phyloP scores from a whole-genome alignment of 1,140 invertebrate species.

The Bombus difficillimus region DNA sequence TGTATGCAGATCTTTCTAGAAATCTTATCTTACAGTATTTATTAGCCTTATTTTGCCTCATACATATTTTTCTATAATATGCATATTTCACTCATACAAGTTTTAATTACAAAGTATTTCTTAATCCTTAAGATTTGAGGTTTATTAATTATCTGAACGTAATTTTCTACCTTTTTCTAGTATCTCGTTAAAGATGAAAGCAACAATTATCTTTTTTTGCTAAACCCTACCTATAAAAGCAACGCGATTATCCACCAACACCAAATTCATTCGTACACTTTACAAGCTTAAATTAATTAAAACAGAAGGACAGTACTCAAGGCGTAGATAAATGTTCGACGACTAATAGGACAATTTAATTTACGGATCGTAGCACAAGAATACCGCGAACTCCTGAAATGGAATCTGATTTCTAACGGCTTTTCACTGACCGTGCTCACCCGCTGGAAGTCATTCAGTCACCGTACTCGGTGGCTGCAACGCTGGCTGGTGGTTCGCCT shows the following conservation, averaged over 20 bases:
- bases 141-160: not conserved
- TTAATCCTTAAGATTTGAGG: not conserved
- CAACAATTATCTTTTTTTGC: too few species aligned
- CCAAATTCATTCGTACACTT: too few species aligned
- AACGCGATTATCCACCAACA: not conserved
- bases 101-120: not conserved
- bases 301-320: not conserved
- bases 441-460: slow-evolving; percentile 44
- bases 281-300: too few species aligned
- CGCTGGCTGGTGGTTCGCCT: slow-evolving; percentile 39
- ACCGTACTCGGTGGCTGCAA: slow-evolving; percentile 27
- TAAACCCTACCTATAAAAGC: not conserved
- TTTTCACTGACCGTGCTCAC: slow-evolving; percentile 62
- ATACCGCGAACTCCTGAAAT: slow-evolving; percentile 64
- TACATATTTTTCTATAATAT: not conserved
- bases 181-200: too few species aligned
- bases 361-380: slow-evolving; percentile 22
- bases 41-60: not conserved
- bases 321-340: not conserved
- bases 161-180: not conserved
- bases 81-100: not conserved
- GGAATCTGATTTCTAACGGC: slow-evolving; percentile 76
- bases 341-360: slow-evolving; percentile 43
- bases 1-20: not conserved
- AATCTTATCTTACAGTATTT: not conserved